phyloP scores from a whole-genome alignment of 2,888 invertebrate species.

The Seira sanloemensis region DNA sequence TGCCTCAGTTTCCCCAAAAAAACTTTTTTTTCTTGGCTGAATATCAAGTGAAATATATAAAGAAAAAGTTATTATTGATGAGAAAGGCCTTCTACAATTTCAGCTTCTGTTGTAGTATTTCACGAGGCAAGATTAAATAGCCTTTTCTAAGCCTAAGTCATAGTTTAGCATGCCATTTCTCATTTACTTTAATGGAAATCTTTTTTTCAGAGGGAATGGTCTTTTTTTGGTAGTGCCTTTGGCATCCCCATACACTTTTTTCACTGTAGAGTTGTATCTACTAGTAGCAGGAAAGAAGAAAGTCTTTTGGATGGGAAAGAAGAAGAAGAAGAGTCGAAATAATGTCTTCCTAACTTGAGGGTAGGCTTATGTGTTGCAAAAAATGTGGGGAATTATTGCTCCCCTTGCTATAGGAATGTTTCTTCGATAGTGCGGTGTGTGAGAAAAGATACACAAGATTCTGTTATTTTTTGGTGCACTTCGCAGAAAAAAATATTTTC shows the following conservation, averaged over 20 bases:
- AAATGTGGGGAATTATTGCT: background rate
- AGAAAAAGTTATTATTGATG: conserved; percentile 45
- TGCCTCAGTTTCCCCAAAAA: too few species aligned
- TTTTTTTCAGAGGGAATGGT: background rate
- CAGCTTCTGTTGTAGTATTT: too few species aligned
- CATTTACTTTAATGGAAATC: conserved; percentile 51
- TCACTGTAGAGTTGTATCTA: background rate
- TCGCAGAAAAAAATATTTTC: background rate
- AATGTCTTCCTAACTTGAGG: background rate
- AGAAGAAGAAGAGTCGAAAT: background rate
- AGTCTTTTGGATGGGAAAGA: background rate
- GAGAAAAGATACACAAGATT: too few species aligned
- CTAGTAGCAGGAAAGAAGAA: background rate
- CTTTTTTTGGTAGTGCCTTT: conserved; percentile 17
- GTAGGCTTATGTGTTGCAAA: background rate
- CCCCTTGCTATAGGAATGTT: too few species aligned
- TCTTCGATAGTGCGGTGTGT: too few species aligned
- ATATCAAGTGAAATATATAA: conserved; percentile 21
- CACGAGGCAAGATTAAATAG: conserved; percentile 21
- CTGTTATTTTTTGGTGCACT: background rate
- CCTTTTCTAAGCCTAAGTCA: background rate
- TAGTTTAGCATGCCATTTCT: conserved; percentile 35
- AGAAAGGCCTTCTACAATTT: too few species aligned
- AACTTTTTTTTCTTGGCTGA: conserved; percentile 15
- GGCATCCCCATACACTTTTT: background rate